These are phyloP conservation scores for Zaprionus lachaisei DNA, from an alignment of 1,140 invertebrate species.

Conservation along the genomic window DNA sequence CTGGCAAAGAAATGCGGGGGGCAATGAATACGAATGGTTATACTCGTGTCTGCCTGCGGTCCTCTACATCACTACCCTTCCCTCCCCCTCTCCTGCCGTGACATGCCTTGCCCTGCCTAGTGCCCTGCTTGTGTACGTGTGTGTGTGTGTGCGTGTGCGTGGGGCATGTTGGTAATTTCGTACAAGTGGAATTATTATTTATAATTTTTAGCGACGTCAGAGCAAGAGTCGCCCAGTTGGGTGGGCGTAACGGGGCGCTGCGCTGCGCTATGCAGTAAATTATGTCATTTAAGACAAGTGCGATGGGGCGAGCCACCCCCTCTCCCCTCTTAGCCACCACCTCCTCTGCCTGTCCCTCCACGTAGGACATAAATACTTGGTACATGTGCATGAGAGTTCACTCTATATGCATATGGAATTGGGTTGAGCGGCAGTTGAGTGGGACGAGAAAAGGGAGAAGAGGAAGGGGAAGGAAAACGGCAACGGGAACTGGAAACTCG, in stretches of 20 bases:
- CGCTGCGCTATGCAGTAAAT: conserved; percentile 79
- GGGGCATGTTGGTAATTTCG: conserved; percentile 69
- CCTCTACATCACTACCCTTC: background rate
- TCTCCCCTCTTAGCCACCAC: background rate
- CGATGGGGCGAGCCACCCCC: conserved; percentile 30
- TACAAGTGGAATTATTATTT: conserved; percentile 82
- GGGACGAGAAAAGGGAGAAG: background rate
- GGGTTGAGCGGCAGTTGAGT: conserved; percentile 65
- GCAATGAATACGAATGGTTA: conserved; percentile 67
- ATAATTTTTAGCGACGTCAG: conserved; percentile 76
- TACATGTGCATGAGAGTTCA: conserved; percentile 25
- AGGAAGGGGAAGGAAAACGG: background rate
- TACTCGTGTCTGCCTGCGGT: conserved; percentile 23
- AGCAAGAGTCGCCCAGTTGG: conserved; percentile 43
- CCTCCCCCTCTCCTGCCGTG: background rate
- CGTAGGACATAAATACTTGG: conserved; percentile 43
- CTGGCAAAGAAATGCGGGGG: conserved; percentile 53
- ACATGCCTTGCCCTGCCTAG: background rate
- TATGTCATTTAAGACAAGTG: conserved; percentile 82
- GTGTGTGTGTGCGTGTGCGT: conserved; percentile 36
- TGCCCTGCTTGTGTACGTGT: conserved; percentile 5
- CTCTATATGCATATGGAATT: conserved; percentile 75
- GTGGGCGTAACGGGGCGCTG: conserved; percentile 71
- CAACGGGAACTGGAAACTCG: background rate
- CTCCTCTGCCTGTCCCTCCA: background rate